Base-by-base conservation (phyloP, 2,888 invertebrate genomes). In the Caenorhabditis afra region DNA sequence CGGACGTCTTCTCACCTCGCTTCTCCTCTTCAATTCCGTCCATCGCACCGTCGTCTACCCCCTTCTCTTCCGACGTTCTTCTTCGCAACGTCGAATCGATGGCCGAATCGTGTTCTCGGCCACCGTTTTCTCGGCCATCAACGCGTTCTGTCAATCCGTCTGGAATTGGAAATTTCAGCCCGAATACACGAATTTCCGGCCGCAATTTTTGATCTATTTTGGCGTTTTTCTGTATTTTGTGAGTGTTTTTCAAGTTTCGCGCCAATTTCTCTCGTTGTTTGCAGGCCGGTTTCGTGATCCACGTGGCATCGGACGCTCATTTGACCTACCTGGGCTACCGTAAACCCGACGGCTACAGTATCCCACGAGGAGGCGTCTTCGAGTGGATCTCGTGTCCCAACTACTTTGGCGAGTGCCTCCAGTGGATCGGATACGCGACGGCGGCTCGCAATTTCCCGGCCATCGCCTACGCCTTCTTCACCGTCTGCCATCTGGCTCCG, bases 401-500 rank as follows among this genome's bases (percentile, higher is more conserved):
- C 85, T 92, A 91, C 85, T 91, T 92, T 81, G 93, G 93, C 2
- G 93, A 93, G 88, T 92, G 92, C 39, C 45, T 93, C 18, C 92
- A 93, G 85, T 93, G 93, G 93, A 87, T 87, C 80, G 93, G 93
- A 0, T 92, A 90, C 87, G 92, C 92, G 7, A 47, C 92, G 0
- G 91, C 91, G 20, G 88, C 90, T 39, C 90, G 76, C 79, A 89
- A 91, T 11, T 83, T 91, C 5, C 91, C 92, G 3, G 90, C 91
- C 2, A 74, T 90, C 3, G 91, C 91, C 0, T 92, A 92, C 87
- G 90, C 91, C 1, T 53, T 91, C 39, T 92, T 92, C 86, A 91
- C 92, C 4, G 82, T 90, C 12, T 87, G 87, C 71, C 92, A 92
- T 85, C 90, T 92, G 20, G 91, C 90, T 16, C 91, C 91, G 29